phyloP scores from a whole-genome alignment of 2,888 invertebrate genomes.

The Drosophila mulleri region DNA sequence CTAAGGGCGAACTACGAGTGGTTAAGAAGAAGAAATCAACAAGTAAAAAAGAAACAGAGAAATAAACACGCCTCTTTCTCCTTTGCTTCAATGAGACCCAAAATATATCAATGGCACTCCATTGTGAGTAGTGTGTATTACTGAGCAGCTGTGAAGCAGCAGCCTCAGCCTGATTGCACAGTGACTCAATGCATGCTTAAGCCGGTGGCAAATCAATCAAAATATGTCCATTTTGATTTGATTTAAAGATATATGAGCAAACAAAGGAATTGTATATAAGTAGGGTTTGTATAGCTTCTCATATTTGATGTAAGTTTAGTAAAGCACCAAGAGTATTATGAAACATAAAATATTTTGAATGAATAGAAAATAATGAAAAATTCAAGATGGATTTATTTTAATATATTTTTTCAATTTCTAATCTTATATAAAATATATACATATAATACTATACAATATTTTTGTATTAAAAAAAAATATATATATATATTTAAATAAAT shows the following conservation, averaged over 20 bases:
- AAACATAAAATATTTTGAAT: too few species aligned
- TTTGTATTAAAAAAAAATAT: too few species aligned
- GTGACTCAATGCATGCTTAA: slow-evolving; percentile 22
- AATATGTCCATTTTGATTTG: not conserved
- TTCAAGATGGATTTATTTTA: too few species aligned
- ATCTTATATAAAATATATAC: too few species aligned
- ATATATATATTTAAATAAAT: too few species aligned
- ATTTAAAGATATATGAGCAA: not conserved
- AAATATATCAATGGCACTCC: slow-evolving; percentile 72
- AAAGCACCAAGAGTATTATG: too few species aligned
- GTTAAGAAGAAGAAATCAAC: slow-evolving; percentile 5
- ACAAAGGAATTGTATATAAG: not conserved
- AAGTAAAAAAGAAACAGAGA: not conserved
- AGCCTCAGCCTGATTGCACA: slow-evolving; percentile 42
- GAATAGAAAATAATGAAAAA: too few species aligned
- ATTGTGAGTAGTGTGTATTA: slow-evolving; percentile 47
- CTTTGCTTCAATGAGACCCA: slow-evolving; percentile 43
- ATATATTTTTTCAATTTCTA: too few species aligned
- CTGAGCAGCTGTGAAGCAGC: slow-evolving; percentile 47
- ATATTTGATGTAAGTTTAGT: not conserved
- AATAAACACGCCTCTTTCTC: slow-evolving; percentile 25
- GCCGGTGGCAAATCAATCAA: not conserved
- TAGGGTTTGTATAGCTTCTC: not conserved
- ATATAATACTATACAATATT: too few species aligned
- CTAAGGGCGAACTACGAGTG: slow-evolving; percentile 61